Conservation (phyloP, 2,113 vertebrate species). For the Panthera uncia region DNA sequence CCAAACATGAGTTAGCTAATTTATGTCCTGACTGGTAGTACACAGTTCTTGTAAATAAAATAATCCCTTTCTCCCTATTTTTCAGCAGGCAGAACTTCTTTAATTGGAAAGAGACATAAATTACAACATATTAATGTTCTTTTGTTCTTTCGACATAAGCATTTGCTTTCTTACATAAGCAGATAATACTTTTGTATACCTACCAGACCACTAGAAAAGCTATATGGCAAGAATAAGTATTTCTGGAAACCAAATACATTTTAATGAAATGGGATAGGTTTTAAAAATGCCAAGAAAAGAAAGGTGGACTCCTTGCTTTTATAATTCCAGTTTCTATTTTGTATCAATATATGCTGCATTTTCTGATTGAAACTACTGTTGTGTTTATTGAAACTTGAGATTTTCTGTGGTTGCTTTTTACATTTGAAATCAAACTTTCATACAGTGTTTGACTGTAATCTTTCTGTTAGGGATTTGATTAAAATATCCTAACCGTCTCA, state of each 20-base stretch:
- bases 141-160: conserved; percentile 55
- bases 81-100: conserved; percentile 62
- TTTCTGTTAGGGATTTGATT: conserved; percentile 69
- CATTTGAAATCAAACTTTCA: conserved; percentile 74
- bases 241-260: conserved; percentile 69
- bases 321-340: conserved; percentile 83
- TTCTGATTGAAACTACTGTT: conserved; percentile 77
- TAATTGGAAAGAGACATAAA: conserved; percentile 45
- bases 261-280: conserved; percentile 58
- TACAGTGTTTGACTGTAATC: conserved; percentile 29
- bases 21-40: conserved; percentile 1
- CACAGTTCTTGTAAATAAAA: conserved; percentile 49
- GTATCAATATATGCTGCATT: conserved; percentile 80
- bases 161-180: conserved; percentile 72
- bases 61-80: conserved; percentile 55
- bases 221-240: conserved; percentile 43
- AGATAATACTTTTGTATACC: conserved; percentile 54
- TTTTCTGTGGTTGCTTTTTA: conserved; percentile 77
- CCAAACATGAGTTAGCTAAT: conserved; percentile 39
- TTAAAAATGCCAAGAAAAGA: conserved; percentile 60
- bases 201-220: not conserved
- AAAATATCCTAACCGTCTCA: conserved; percentile 50
- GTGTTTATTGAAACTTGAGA: conserved; percentile 67
- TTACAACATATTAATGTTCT: conserved; percentile 46
- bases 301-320: conserved; percentile 80